A percentile compares a stretch with the other conserved stretches of the same genome.
Evolutionary conservation across 2,888 invertebrate genomes (phyloP).

Genomic region (Ochlodes sylvanus): DNA sequence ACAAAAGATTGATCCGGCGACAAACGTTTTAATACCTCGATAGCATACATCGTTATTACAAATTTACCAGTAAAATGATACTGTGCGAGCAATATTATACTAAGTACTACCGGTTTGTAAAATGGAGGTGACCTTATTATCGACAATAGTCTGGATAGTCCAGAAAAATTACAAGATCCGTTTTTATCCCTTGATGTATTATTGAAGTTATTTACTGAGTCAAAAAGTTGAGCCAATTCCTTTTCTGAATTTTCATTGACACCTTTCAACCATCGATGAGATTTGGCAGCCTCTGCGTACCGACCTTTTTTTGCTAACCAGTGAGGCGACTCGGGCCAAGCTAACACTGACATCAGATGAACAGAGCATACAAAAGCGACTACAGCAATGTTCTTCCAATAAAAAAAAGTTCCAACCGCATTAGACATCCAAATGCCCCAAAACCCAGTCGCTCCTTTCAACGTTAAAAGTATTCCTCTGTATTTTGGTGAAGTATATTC

Average conservation of each 20-base stretch:
- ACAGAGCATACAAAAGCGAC: conserved; percentile 36
- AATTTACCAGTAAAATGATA: conserved; percentile 44
- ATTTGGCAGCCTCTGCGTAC: conserved; percentile 38
- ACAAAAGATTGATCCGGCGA: conserved; percentile 41
- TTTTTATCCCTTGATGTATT: background rate
- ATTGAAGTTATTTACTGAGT: background rate
- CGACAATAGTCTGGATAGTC: background rate
- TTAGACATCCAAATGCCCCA: conserved; percentile 52
- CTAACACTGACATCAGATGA: conserved; percentile 38
- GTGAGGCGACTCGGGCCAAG: conserved; percentile 43
- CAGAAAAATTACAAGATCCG: background rate
- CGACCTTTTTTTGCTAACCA: conserved; percentile 43
- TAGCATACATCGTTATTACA: conserved; percentile 41
- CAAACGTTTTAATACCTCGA: conserved; percentile 45
- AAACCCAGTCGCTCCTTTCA: conserved; percentile 49
- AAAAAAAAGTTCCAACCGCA: conserved; percentile 45
- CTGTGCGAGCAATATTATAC: conserved; percentile 39
- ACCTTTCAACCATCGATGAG: conserved; percentile 45
- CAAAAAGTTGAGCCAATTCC: conserved; percentile 30
- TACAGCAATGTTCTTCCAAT: conserved; percentile 43
- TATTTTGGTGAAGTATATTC: conserved; percentile 54
- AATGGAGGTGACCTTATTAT: conserved; percentile 9
- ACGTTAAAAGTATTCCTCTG: conserved; percentile 51
- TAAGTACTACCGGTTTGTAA: conserved; percentile 36
- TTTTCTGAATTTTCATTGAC: conserved; percentile 36